phyloP scores from a whole-genome alignment of 2,113 vertebrate genomes.

The Sapajus apella region DNA sequence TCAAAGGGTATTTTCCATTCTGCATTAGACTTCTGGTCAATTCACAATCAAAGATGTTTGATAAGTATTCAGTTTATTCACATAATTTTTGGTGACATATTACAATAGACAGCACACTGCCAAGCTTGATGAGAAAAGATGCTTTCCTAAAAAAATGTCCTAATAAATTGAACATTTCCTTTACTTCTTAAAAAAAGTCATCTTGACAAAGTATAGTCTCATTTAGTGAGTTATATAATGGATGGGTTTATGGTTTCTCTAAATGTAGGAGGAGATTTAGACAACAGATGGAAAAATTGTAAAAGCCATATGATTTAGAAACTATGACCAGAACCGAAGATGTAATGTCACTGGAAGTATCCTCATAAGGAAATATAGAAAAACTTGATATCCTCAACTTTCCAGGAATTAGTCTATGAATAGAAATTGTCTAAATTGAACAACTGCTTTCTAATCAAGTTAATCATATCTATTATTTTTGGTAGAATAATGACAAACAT shows the following conservation, averaged over 20 bases:
- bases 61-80: neutral
- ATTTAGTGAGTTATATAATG: neutral
- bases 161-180: neutral
- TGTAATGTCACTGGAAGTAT: neutral
- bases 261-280: neutral
- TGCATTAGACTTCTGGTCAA: neutral
- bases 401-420: neutral
- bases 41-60: neutral
- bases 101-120: neutral
- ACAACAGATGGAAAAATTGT: neutral
- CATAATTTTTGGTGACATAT: neutral
- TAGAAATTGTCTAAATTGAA: conserved; percentile 6
- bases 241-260: neutral
- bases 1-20: neutral
- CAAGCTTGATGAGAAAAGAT: neutral
- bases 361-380: neutral
- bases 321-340: neutral
- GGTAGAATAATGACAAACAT: neutral
- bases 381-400: neutral
- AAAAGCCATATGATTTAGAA: neutral
- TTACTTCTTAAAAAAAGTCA: conserved; percentile 5
- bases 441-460: neutral
- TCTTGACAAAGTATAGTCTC: neutral
- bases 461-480: neutral
- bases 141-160: neutral